A percentile compares a stretch with the other conserved stretches of the same genome.
phyloP scores from a whole-genome alignment of 2,888 invertebrate genomes.

The Cheiracanthium punctorium region DNA sequence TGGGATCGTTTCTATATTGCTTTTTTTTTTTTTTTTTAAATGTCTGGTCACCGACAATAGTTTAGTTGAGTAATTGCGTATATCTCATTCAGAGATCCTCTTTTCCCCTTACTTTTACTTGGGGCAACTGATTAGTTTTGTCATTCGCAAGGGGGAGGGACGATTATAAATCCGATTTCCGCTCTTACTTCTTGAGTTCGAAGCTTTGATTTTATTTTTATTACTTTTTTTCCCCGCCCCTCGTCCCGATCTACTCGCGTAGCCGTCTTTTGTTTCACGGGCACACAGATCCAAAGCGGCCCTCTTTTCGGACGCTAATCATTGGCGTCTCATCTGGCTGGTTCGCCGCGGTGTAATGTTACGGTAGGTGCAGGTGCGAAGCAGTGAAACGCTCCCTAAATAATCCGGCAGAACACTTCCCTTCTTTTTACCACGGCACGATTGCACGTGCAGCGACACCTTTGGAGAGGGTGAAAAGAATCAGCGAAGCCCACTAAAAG shows the following conservation, averaged over 20 bases:
- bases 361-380: neutral
- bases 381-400: neutral
- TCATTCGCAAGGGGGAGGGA: neutral
- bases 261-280: neutral
- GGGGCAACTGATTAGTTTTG: neutral
- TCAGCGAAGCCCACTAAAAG: neutral
- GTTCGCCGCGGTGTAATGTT: neutral
- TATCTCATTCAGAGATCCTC: neutral
- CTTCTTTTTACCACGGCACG: neutral
- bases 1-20: no score
- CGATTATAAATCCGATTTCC: neutral
- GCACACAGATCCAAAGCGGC: neutral
- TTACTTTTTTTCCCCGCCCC: neutral
- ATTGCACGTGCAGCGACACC: neutral
- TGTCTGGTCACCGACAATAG: no score
- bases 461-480: neutral
- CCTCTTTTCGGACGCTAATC: neutral
- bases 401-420: neutral
- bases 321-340: neutral
- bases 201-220: neutral
- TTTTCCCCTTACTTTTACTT: neutral
- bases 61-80: neutral
- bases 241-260: neutral
- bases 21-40: no score
- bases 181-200: neutral